These are phyloP conservation scores for Jacana jacana DNA, from an alignment of 2,113 vertebrate genomes.

Conservation along the genomic window DNA sequence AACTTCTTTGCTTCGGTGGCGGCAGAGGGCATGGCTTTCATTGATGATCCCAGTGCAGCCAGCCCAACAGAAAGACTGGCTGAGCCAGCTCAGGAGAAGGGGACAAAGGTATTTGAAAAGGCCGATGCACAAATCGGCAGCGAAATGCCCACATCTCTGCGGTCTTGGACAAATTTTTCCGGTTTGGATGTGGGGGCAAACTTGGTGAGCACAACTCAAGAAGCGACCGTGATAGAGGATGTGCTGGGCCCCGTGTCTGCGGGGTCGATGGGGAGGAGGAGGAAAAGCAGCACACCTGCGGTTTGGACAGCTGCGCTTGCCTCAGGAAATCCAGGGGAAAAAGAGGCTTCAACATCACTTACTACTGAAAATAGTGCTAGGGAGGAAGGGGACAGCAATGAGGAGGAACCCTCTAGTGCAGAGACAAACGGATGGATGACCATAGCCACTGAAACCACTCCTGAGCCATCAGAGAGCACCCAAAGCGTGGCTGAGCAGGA, in stretches of 20 bases:
- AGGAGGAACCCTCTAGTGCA: background rate
- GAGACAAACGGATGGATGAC: background rate
- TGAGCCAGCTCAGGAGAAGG: fast-evolving
- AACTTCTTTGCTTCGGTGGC: background rate
- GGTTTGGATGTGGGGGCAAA: background rate
- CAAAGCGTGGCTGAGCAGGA: background rate
- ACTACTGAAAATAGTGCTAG: fast-evolving
- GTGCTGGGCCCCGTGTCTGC: background rate
- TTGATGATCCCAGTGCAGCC: background rate
- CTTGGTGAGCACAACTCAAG: slow-evolving; percentile 14
- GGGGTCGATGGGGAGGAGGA: background rate
- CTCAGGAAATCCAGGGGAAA: background rate
- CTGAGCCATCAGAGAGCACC: background rate
- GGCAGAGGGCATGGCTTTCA: slow-evolving; percentile 49
- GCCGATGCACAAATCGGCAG: fast-evolving
- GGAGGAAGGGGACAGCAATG: background rate
- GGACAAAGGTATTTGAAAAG: background rate
- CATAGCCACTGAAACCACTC: background rate
- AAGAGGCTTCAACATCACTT: fast-evolving
- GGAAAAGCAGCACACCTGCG: background rate
- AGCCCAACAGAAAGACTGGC: fast-evolving
- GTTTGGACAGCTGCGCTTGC: background rate
- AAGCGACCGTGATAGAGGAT: background rate
- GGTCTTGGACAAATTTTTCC: slow-evolving; percentile 20
- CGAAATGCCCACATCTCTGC: background rate